phyloP scores from a whole-genome alignment of 37 sponge, comb jelly and placozoan genomes.

The Oscarella lobularis region DNA sequence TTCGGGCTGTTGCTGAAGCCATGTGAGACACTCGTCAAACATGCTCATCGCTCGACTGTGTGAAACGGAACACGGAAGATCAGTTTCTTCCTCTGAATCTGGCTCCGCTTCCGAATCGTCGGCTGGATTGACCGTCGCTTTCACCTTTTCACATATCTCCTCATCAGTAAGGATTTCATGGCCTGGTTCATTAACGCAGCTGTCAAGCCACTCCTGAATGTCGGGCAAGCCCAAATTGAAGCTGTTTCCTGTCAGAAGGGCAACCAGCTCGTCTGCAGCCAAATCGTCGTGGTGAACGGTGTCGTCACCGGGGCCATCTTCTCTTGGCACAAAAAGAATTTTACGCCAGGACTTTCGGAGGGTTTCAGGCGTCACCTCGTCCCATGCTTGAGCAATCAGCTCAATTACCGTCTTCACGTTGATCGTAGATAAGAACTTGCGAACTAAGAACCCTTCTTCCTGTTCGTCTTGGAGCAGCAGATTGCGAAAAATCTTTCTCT shows the following conservation, averaged over 20 bases:
- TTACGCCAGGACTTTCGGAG: constrained; percentile 8
- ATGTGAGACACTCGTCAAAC: background rate
- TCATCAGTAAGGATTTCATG: constrained; percentile 17
- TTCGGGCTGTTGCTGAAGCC: background rate
- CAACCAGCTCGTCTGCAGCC: background rate
- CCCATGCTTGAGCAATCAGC: constrained; percentile 21
- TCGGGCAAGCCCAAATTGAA: constrained; percentile 3
- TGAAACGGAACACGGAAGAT: background rate
- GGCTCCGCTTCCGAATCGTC: constrained; percentile 3
- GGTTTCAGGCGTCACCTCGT: background rate
- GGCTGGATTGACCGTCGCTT: background rate
- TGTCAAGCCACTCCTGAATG: constrained; percentile 3
- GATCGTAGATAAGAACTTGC: constrained; percentile 33
- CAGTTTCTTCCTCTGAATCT: constrained; percentile 7
- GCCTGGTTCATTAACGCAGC: background rate
- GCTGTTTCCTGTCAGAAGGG: background rate
- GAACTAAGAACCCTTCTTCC: constrained; percentile 18
- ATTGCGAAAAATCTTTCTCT: constrained; percentile 26
- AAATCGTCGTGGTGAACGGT: background rate
- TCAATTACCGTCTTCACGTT: constrained; percentile 26
- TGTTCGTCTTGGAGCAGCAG: too few relatives aligned
- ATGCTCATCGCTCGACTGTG: background rate
- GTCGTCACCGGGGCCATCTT: background rate
- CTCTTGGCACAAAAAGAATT: background rate
- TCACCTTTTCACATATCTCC: constrained; percentile 10